phyloP scores from a whole-genome alignment of 2,113 vertebrate species.

The Pungitius pungitius region DNA sequence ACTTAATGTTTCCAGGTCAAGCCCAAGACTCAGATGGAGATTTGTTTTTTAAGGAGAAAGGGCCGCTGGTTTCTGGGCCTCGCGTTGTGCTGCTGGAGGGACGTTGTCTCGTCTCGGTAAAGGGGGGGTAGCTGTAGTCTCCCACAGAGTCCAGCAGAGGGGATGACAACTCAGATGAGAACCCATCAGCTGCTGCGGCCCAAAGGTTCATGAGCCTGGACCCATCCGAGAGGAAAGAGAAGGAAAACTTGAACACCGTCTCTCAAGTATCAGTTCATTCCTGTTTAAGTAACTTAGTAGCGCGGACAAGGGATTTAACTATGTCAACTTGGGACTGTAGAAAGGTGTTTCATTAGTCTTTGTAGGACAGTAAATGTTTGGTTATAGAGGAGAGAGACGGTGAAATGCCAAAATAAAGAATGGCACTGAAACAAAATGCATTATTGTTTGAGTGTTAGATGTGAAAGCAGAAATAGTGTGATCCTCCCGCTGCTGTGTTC shows the following conservation, averaged over 20 bases:
- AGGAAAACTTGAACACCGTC: background rate
- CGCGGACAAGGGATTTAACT: background rate
- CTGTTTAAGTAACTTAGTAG: background rate
- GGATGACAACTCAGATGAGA: slow-evolving; percentile 3
- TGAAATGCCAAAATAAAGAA: background rate
- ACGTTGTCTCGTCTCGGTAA: background rate
- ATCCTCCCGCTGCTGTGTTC: background rate
- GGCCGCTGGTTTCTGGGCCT: slow-evolving; percentile 7
- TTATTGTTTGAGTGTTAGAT: background rate
- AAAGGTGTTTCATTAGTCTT: background rate
- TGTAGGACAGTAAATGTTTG: too few relatives aligned
- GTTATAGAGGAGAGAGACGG: background rate
- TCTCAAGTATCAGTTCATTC: background rate
- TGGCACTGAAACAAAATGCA: background rate
- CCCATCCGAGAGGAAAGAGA: slow-evolving; percentile 23
- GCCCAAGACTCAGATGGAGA: slow-evolving; percentile 47
- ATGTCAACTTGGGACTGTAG: too few relatives aligned
- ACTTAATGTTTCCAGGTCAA: slow-evolving; percentile 80
- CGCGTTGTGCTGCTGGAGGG: background rate
- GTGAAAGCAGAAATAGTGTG: background rate
- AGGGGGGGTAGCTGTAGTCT: slow-evolving; percentile 13
- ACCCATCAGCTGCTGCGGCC: slow-evolving; percentile 16
- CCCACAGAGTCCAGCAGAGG: slow-evolving; percentile 20
- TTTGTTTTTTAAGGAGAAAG: slow-evolving; percentile 68
- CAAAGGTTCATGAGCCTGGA: background rate